Base-by-base conservation (phyloP, 2,888 invertebrate genomes). In the Sinhomidia bicolor region DNA sequence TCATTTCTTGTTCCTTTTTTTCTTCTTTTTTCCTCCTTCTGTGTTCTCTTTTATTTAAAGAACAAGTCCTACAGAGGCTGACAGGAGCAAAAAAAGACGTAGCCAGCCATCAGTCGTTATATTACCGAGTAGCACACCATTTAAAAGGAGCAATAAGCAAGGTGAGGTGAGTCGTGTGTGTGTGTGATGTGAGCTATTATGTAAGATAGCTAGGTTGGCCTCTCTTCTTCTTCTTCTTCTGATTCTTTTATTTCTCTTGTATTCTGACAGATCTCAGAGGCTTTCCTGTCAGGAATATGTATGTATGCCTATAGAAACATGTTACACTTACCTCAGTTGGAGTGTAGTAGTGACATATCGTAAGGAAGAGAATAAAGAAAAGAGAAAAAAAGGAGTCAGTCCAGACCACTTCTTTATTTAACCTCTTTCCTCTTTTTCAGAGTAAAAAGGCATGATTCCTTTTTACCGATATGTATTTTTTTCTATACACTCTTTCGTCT, bases 281-380 rank as follows among this genome's bases (percentile, higher is more conserved):
- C 80, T 86, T 81, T 86, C 60, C 86, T 86, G 86, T 86, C 86
- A 86, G 57, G 80, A 86, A 80, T 86, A 80, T 41, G 60, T 36
- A 68, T 80, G 65, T 57, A 62, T 26, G 32, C n/a, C n/a, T 17
- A 78, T 32, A 60, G 32, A 0, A 51, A 44, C 26, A 74, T n/a
- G n/a, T 36, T 36, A 36, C 7, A 36, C 7, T 7, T 36, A 36
- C 36, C 3, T 36, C 7, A 5, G 36, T 36, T 36, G 36, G n/a
- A 36, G 36, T 36, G 36, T 7, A 36, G 4, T 36, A 36, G 4
- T 36, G 36, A 7, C 36, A 36, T 36, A 36, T 3, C 36, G 7
- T 3, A 36, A 36, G 36, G 57, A 47, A 71, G 51, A 47, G 57
- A 20, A 57, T 12, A 9, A 60, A 17, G 57, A 78, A 17, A 4